Evolutionary conservation across 2,888 invertebrate species (phyloP).

Genomic region (Loripinus fragilis): DNA sequence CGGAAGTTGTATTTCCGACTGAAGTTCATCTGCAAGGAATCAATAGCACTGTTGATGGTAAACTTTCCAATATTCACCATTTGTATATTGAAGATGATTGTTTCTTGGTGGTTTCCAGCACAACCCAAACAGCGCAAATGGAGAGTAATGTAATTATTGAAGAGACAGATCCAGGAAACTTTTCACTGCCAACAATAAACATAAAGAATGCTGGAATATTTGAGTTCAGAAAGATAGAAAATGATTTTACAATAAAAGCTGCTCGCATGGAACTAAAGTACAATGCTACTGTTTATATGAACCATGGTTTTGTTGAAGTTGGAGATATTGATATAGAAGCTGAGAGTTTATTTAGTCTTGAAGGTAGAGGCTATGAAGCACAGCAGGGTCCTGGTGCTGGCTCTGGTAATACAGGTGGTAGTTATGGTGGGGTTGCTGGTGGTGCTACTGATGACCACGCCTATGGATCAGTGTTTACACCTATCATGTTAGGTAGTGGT

Average conservation of each 20-base stretch:
- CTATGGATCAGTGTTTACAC: conserved; percentile 73
- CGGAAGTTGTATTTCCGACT: conserved; percentile 72
- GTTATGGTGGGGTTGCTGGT: conserved; percentile 72
- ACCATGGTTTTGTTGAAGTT: conserved; percentile 69
- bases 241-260: conserved; percentile 55
- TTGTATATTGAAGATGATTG: conserved; percentile 70
- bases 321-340: conserved; percentile 72
- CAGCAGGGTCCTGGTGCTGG: conserved; percentile 65
- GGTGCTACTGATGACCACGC: conserved; percentile 42
- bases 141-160: conserved; percentile 60
- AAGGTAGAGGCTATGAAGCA: conserved; percentile 62
- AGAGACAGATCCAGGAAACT: conserved; percentile 68
- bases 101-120: conserved; percentile 61
- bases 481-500: conserved; percentile 71
- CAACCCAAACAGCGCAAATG: conserved; percentile 70
- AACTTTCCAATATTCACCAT: conserved; percentile 72
- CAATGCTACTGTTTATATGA: conserved; percentile 66
- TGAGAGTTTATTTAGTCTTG: conserved; percentile 61
- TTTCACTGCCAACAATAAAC: conserved; percentile 70
- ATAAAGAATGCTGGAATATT: conserved; percentile 62
- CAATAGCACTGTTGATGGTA: conserved; percentile 67
- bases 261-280: conserved; percentile 72
- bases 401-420: conserved; percentile 54
- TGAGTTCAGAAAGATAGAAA: conserved; percentile 61
- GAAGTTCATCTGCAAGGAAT: conserved; percentile 74